Base-by-base conservation (phyloP, 2,113 vertebrate species). In the Planiliza haematocheilus region DNA sequence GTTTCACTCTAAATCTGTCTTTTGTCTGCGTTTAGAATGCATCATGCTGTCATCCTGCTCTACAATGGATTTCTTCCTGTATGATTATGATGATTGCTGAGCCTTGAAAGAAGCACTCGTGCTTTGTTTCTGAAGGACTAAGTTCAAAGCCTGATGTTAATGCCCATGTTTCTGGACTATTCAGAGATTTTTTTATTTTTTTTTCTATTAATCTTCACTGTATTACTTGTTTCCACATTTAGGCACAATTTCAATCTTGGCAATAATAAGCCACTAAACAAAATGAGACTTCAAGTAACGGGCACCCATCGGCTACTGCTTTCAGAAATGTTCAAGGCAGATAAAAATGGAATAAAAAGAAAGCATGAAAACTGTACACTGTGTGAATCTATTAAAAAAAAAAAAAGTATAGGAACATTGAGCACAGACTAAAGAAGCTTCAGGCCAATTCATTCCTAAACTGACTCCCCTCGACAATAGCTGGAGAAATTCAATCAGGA, bases 91-190 rank as follows among this genome's bases (percentile, higher is more conserved):
- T 77, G 14, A 83, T 70, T 77, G n/a, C 56, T 36, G 43, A 17
- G 20, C 50, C 45, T 63, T 53, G 30, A 75, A 71, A 67, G 14
- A 41, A 56, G 21, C 21, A 24, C 18, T 10, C 49, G 37, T 4
- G 45, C 62, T 74, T 63, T 73, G 34, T 39, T 52, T 58, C 9
- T 42, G 10, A 50, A 76, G n/a, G n/a, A n/a, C n/a, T n/a, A n/a
- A n/a, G 51, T 64, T 79, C 56, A 84, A 82, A 82, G 78, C 36
- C 1, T 4, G n/a, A 38, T 5, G 18, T 58, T 48, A 51, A 67
- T 4, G 21, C 2, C 12, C 30, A 60, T 36, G 73, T 49, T 69
- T 73, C 74, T 52, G 51, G 14, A 76, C 51, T 30, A 36, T 20
- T 69, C 39, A 10, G 57, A 53, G 36, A 36, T 66, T 50, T 16